Evolutionary conservation across 1,140 invertebrate genomes (phyloP), one percentile per base, ranked within the genome.

Genomic region (Drosophila malerkotliana): DNA sequence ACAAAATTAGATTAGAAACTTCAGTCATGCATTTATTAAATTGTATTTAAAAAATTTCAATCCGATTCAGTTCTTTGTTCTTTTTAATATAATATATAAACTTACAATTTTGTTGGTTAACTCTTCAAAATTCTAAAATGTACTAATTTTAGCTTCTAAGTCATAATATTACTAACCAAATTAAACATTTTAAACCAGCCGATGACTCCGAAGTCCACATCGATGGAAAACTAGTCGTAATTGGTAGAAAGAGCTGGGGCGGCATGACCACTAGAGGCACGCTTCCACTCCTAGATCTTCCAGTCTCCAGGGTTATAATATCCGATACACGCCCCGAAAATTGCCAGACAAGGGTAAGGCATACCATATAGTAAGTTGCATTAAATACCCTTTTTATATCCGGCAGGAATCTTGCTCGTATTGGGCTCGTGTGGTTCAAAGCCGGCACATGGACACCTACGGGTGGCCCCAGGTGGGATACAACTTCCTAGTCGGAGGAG

Each of bases 381-480:
- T 7, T 14, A n/a, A 39, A 52, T 15, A 47, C 15, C 6, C 5
- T 26, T 45, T 7, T 8, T 4, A 15, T n/a, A 6, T 41, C 7
- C 21, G 3, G 12, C 3, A 84, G 81, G 77, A 64, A 6, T 63
- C 53, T 3, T 85, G 82, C 41, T 83, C 79, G 1, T 69, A 68
- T 55, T 76, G 77, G 10, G 93, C 94, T 91, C 84, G 92, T 7
- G 77, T 60, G n/a, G 93, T 94, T 91, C 94, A 94, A 66, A 79
- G 93, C 63, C 92, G 90, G 34, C 94, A 94, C 75, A 93, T 93
- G 90, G 93, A 95, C 51, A 91, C 71, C 14, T 92, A 91, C 1
- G 91, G 92, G 1, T 96, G 95, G 95, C 91, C 84, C 71, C 96
- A 97, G 77, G 95, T 94, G 45, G 94, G 93, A 0, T 92, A 92